These are phyloP conservation scores for Halichoeres trimaculatus DNA, from an alignment of 2,113 vertebrate species.

Conservation along the genomic window DNA sequence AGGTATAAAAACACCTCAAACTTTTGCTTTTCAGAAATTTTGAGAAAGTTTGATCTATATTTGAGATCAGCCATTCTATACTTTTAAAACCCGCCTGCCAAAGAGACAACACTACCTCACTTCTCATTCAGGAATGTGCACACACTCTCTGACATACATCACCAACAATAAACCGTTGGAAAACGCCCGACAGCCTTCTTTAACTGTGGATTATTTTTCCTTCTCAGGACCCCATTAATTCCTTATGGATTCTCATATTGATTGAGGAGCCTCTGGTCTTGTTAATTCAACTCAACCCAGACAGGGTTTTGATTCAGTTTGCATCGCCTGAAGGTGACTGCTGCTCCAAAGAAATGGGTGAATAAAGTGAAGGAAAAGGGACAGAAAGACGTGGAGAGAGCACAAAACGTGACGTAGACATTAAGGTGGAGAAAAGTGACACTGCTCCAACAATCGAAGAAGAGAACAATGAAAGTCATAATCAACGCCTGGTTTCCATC, in stretches of 20 bases:
- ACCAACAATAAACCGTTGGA: constrained; percentile 22
- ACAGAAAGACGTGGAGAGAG: background rate
- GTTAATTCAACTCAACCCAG: constrained; percentile 71
- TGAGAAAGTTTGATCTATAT: no score
- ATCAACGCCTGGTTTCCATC: constrained; percentile 49
- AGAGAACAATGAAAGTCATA: constrained; percentile 14
- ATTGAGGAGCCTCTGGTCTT: constrained; percentile 67
- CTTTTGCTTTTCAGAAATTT: no score
- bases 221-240: constrained; percentile 74
- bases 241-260: constrained; percentile 72
- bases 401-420: background rate
- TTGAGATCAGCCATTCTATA: background rate
- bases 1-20: no score
- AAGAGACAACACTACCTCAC: constrained; percentile 5
- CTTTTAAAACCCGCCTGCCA: background rate
- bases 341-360: constrained; percentile 45
- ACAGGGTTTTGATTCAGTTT: constrained; percentile 61
- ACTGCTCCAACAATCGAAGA: background rate
- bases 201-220: constrained; percentile 69
- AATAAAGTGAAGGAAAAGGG: constrained; percentile 22
- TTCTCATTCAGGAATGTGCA: background rate
- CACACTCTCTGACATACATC: background rate
- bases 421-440: background rate
- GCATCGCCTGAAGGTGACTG: constrained; percentile 62
- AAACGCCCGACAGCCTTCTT: constrained; percentile 24